Percentiles rank a stretch among this genome's conserved stretches.
These are phyloP conservation scores for Sinocyclocheilus grahami DNA, from an alignment of 2,113 vertebrate genomes.

Conservation along the genomic window DNA sequence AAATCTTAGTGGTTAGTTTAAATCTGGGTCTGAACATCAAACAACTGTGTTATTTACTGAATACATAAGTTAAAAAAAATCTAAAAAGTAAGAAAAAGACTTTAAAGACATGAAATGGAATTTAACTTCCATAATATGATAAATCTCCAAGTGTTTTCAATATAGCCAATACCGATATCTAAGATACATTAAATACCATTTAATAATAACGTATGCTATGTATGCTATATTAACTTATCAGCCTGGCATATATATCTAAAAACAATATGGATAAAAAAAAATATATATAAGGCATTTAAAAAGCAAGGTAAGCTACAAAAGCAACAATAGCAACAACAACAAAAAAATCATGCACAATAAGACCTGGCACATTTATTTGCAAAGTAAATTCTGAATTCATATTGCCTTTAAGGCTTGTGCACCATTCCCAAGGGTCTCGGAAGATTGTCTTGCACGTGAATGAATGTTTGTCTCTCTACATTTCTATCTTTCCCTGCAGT, in stretches of 20 bases:
- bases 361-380: not conserved
- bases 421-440: not conserved
- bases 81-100: not conserved
- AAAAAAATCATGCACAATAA: not conserved
- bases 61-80: not conserved
- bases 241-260: too few species aligned
- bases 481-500: constrained; percentile 12
- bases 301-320: not conserved
- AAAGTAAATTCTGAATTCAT: not conserved
- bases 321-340: not conserved
- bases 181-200: too few species aligned
- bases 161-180: not conserved
- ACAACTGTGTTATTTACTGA: not conserved
- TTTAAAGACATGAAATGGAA: not conserved
- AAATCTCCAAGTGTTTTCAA: not conserved
- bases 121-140: not conserved
- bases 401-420: not conserved
- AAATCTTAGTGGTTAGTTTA: not conserved
- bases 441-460: not conserved
- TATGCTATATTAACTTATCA: too few species aligned
- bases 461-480: not conserved
- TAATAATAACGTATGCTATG: too few species aligned
- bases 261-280: too few species aligned
- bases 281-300: not conserved
- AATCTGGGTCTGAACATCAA: not conserved